Percentiles rank a stretch among this genome's conserved stretches.
These are phyloP conservation scores for Furcifer pardalis DNA, from an alignment of 2,797 vertebrate genomes.

Conservation along the genomic window DNA sequence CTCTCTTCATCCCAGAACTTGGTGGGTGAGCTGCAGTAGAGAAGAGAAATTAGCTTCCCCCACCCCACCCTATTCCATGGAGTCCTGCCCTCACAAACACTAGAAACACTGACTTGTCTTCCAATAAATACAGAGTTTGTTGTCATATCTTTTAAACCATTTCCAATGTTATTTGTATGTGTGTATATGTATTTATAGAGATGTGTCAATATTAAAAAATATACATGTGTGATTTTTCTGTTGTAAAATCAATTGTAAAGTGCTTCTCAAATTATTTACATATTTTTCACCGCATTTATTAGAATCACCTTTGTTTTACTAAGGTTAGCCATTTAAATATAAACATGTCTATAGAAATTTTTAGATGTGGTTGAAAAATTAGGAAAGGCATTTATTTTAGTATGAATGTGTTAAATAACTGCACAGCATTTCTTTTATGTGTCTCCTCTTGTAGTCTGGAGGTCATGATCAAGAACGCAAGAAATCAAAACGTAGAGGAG, in stretches of 20 bases:
- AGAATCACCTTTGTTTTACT: conserved; percentile 7
- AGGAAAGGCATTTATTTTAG: neutral
- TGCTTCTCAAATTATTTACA: conserved; percentile 1
- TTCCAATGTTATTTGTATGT: conserved; percentile 16
- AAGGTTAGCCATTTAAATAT: conserved; percentile 26
- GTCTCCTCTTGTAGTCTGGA: conserved; percentile 82
- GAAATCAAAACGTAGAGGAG: conserved; percentile 93
- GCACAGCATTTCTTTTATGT: conserved; percentile 43
- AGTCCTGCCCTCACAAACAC: conserved; percentile 1
- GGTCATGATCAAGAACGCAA: conserved; percentile 98
- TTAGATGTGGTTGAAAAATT: neutral
- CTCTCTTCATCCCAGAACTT: neutral
- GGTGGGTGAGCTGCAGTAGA: neutral
- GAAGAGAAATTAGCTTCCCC: neutral
- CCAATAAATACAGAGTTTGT: conserved; percentile 4
- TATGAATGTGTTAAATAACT: conserved; percentile 6
- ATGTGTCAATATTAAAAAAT: conserved; percentile 15
- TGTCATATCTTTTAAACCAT: neutral
- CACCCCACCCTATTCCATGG: neutral
- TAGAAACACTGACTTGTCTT: conserved; percentile 15
- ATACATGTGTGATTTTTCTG: conserved; percentile 29
- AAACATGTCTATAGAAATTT: neutral
- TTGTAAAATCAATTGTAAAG: neutral
- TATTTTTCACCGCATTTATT: conserved; percentile 10
- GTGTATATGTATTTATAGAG: conserved; percentile 12